A percentile compares a stretch with the other conserved stretches of the same genome.
Evolutionary conservation across 2,113 vertebrate genomes (phyloP).

Genomic region (Cololabis saira): DNA sequence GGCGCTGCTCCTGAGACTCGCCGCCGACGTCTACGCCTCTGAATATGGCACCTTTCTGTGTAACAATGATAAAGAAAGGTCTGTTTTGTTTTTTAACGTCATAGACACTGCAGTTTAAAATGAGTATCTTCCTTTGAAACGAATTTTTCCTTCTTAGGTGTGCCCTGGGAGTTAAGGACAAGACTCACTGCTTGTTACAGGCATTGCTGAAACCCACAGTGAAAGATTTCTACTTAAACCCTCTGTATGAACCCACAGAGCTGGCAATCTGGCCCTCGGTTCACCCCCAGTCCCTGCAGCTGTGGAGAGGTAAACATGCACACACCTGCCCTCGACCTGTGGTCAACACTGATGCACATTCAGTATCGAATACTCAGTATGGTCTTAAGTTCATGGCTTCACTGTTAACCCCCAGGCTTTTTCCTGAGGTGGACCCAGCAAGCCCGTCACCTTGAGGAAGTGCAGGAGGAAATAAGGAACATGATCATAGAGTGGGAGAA

Average conservation of each 20-base stretch:
- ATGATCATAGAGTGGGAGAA: conserved; percentile 68
- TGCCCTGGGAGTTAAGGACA: conserved; percentile 80
- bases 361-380: background rate
- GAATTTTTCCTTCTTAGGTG: conserved; percentile 66
- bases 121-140: background rate
- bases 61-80: conserved; percentile 87
- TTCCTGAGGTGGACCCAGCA: conserved; percentile 85
- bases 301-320: conserved; percentile 84
- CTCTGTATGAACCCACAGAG: conserved; percentile 80
- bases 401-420: conserved; percentile 75
- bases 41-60: conserved; percentile 89
- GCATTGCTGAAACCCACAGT: conserved; percentile 74
- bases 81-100: background rate
- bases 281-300: conserved; percentile 87
- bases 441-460: conserved; percentile 78
- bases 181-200: conserved; percentile 87
- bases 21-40: conserved; percentile 84
- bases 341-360: background rate
- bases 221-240: conserved; percentile 76
- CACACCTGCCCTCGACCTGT: background rate
- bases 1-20: conserved; percentile 83
- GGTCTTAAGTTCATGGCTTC: background rate
- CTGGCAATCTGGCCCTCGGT: conserved; percentile 88
- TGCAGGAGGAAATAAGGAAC: conserved; percentile 79
- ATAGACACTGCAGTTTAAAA: background rate